Percentiles rank a stretch among this genome's conserved stretches.
phyloP scores from a whole-genome alignment of 2,113 vertebrate species.

The Saccopteryx bilineata region DNA sequence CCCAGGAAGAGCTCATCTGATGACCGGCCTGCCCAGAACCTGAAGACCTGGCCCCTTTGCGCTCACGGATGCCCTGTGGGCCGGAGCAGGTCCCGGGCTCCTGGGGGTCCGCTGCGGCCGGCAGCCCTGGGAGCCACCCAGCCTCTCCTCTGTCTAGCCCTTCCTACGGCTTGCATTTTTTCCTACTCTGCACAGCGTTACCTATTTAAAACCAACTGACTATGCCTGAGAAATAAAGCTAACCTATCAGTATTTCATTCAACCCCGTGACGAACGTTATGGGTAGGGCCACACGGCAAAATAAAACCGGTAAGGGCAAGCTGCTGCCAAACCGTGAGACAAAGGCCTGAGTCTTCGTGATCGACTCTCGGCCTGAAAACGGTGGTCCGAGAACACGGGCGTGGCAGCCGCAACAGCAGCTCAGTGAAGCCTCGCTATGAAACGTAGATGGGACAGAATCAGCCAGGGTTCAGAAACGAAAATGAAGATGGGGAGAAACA shows the following conservation, averaged over 20 bases:
- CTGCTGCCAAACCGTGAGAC: fast-evolving
- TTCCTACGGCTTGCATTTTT: not conserved
- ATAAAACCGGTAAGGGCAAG: not conserved
- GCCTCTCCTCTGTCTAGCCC: fast-evolving
- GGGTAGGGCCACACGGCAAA: not conserved
- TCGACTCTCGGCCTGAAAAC: not conserved
- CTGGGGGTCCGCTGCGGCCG: fast-evolving
- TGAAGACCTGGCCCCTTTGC: not conserved
- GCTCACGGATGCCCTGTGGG: fast-evolving
- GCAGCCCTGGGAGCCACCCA: too few relatives aligned
- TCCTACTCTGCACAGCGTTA: fast-evolving
- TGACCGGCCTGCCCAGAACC: not conserved
- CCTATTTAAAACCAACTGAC: not conserved
- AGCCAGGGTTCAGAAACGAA: not conserved
- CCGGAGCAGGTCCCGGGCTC: too few relatives aligned
- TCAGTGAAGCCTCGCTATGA: not conserved
- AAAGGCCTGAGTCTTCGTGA: not conserved
- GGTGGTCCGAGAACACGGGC: not conserved
- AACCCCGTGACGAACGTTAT: not conserved
- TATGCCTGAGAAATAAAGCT: not conserved
- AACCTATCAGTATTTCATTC: not conserved
- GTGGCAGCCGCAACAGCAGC: fast-evolving
- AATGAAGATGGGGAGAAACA: not conserved
- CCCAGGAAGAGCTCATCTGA: not conserved
- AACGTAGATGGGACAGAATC: not conserved